A percentile compares a stretch with the other conserved stretches of the same genome.
Conservation (phyloP, 30 jellyfish, hydroid and myxozoan species). For the Aurelia sp. region DNA sequence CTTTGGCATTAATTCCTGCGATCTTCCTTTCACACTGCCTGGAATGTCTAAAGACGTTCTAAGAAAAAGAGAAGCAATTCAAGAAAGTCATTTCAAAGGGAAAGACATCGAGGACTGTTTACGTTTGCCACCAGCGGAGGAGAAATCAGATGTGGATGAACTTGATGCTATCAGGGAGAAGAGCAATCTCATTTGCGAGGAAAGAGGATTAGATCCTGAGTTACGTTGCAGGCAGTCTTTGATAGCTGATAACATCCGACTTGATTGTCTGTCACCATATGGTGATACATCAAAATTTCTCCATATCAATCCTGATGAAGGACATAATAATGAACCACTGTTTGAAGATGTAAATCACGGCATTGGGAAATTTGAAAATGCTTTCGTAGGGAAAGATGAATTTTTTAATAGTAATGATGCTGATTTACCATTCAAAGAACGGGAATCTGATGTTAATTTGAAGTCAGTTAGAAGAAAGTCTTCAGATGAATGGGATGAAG, state of each 20-base stretch:
- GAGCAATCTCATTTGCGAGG: neutral
- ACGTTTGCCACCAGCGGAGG: slow-evolving; percentile 54
- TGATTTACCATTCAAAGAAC: slow-evolving; percentile 21
- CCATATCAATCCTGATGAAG: slow-evolving; percentile 11
- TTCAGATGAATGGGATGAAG: slow-evolving; percentile 42
- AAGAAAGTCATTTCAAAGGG: slow-evolving; percentile 4
- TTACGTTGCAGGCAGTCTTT: slow-evolving; percentile 25
- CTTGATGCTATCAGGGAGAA: neutral
- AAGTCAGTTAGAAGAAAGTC: slow-evolving; percentile 3
- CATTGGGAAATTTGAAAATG: neutral
- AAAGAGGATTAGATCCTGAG: neutral
- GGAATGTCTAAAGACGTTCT: slow-evolving; percentile 64
- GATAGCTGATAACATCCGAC: slow-evolving; percentile 2
- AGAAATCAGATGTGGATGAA: slow-evolving; percentile 10
- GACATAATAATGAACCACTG: neutral
- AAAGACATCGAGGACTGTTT: slow-evolving; percentile 54
- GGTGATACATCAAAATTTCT: slow-evolving; percentile 52
- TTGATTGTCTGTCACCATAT: slow-evolving; percentile 50
- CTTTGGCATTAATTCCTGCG: slow-evolving; percentile 43
- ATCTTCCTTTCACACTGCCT: slow-evolving; percentile 34
- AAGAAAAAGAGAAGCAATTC: slow-evolving; percentile 15
- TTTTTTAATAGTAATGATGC: slow-evolving; percentile 19
- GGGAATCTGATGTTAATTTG: slow-evolving; percentile 21
- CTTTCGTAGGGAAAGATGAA: slow-evolving; percentile 11
- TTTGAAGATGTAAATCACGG: slow-evolving; percentile 7